These are phyloP conservation scores for Drosophila saltans DNA, from an alignment of 1,140 invertebrate genomes.

Conservation along the genomic window DNA sequence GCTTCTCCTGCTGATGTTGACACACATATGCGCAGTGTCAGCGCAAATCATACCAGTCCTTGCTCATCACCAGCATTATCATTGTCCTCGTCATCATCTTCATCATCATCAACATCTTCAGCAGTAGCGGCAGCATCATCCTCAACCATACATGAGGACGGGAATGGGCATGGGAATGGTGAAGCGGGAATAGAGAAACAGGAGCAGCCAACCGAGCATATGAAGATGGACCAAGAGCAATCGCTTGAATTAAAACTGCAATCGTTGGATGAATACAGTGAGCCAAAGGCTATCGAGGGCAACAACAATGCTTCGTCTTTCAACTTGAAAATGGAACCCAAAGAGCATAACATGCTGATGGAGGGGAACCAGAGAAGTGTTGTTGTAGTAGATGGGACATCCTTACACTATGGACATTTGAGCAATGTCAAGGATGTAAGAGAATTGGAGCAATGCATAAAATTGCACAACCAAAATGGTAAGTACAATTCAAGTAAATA, in stretches of 20 bases:
- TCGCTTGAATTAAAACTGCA: slow-evolving; percentile 61
- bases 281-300: slow-evolving; percentile 52
- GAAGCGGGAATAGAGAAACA: neutral
- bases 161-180: neutral
- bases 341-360: slow-evolving; percentile 1
- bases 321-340: slow-evolving; percentile 57
- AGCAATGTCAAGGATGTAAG: slow-evolving; percentile 66
- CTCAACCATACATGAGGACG: slow-evolving; percentile 15
- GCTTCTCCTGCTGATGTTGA: slow-evolving; percentile 43
- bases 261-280: slow-evolving; percentile 61
- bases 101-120: slow-evolving; percentile 18
- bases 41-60: slow-evolving; percentile 59
- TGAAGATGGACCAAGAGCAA: slow-evolving; percentile 49
- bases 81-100: slow-evolving; percentile 22
- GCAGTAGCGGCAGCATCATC: neutral
- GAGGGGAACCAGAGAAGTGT: neutral
- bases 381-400: slow-evolving; percentile 19
- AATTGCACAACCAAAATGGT: slow-evolving; percentile 63
- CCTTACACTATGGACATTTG: slow-evolving; percentile 55
- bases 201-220: slow-evolving; percentile 10
- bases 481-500: slow-evolving; percentile 37
- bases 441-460: slow-evolving; percentile 64
- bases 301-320: slow-evolving; percentile 63
- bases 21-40: slow-evolving; percentile 79
- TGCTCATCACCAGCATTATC: slow-evolving; percentile 18